These are phyloP conservation scores for Prionailurus bengalensis DNA, from an alignment of 2,113 vertebrate genomes.

Conservation along the genomic window DNA sequence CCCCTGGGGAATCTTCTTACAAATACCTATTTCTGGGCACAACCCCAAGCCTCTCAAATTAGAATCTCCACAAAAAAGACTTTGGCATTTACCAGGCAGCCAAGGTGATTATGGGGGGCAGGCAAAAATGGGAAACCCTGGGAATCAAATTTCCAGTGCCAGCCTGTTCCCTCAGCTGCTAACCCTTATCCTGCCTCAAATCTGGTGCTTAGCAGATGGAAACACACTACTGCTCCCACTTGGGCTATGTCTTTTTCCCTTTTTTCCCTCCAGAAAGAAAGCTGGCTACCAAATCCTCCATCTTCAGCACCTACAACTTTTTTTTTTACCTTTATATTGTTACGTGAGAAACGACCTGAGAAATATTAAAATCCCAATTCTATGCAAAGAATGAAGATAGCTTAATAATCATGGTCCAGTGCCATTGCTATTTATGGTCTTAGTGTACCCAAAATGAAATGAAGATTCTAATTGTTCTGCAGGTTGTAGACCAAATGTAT, in stretches of 20 bases:
- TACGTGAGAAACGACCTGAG: not conserved
- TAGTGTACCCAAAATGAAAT: conserved; percentile 2
- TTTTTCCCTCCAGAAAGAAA: not conserved
- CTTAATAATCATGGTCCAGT: not conserved
- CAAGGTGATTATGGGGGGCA: not conserved
- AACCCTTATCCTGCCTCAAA: not conserved
- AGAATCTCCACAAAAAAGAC: not conserved
- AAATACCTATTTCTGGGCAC: not conserved
- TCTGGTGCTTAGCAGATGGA: not conserved
- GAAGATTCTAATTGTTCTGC: not conserved
- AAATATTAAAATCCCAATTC: not conserved
- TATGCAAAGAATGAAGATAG: conserved; percentile 2
- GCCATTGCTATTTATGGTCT: not conserved
- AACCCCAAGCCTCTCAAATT: not conserved
- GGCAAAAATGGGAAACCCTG: not conserved
- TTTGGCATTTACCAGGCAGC: not conserved
- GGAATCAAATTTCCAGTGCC: not conserved
- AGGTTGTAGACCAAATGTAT: not conserved
- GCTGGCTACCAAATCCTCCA: not conserved
- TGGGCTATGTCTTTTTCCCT: not conserved
- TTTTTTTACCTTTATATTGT: not conserved
- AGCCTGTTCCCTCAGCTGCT: not conserved
- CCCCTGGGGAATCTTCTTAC: not conserved
- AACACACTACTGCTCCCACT: not conserved
- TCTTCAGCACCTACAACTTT: conserved; percentile 30